phyloP scores from a whole-genome alignment of 2,797 vertebrate genomes.

The Acanthopagrus latus region DNA sequence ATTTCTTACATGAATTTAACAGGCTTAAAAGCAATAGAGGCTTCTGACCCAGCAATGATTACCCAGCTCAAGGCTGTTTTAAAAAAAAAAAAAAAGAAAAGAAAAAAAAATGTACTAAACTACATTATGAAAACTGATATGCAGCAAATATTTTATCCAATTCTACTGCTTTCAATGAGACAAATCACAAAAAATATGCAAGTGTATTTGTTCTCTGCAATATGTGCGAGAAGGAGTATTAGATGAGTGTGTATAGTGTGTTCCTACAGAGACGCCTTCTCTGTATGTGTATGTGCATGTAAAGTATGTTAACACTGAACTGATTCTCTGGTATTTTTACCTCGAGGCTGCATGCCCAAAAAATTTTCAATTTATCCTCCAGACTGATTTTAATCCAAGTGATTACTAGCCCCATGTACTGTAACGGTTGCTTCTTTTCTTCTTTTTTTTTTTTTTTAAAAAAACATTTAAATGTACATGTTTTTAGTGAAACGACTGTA shows the following conservation, averaged over 20 bases:
- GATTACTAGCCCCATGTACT: constrained; percentile 46
- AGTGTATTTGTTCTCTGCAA: constrained; percentile 54
- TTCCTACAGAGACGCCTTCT: constrained; percentile 38
- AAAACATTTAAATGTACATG: constrained; percentile 55
- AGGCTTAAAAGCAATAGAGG: constrained; percentile 64
- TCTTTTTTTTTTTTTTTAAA: constrained; percentile 9
- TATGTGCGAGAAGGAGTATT: constrained; percentile 43
- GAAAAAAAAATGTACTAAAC: constrained; percentile 30
- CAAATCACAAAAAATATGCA: constrained; percentile 45
- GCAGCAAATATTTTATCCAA: constrained; percentile 57
- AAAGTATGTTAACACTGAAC: constrained; percentile 51
- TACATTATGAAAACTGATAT: constrained; percentile 55
- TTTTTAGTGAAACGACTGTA: constrained; percentile 59
- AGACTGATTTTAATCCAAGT: constrained; percentile 41
- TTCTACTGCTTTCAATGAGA: constrained; percentile 43
- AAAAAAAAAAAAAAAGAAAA: neutral
- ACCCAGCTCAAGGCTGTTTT: constrained; percentile 34
- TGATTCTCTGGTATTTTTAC: constrained; percentile 57
- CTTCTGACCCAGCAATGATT: constrained; percentile 42
- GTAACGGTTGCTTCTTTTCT: constrained; percentile 37
- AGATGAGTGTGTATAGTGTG: constrained; percentile 44
- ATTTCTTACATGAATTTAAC: constrained; percentile 33
- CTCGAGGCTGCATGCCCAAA: constrained; percentile 67
- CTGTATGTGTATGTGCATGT: constrained; percentile 66
- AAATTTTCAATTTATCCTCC: constrained; percentile 29